Percentiles rank a stretch among this genome's conserved stretches.
Conservation (phyloP, 2,888 invertebrate species). For the Drosophila merina region DNA sequence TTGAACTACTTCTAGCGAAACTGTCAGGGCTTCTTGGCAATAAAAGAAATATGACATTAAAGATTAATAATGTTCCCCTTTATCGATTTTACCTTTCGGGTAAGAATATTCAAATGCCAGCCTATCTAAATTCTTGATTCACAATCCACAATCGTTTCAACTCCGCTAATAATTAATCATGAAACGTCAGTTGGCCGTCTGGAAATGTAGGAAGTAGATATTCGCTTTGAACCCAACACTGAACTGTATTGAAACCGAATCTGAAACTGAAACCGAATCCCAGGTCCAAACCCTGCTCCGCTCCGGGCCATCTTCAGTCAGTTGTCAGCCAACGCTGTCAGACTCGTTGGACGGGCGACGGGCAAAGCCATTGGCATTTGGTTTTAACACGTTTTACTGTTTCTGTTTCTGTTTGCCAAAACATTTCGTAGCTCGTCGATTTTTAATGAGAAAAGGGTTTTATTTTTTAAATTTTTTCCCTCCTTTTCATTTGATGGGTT, state of each 20-base stretch:
- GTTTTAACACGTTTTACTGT: constrained; percentile 46
- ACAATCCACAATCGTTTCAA: constrained; percentile 41
- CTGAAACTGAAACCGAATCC: constrained; percentile 2
- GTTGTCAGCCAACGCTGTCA: constrained; percentile 42
- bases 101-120: constrained; percentile 35
- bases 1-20: not conserved
- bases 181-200: constrained; percentile 29
- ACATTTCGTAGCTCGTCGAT: constrained; percentile 43
- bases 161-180: constrained; percentile 63
- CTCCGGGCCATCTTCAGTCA: constrained; percentile 42
- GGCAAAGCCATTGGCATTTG: constrained; percentile 45
- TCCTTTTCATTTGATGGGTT: not conserved
- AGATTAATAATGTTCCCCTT: not conserved
- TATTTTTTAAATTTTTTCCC: constrained; percentile 8
- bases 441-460: constrained; percentile 55
- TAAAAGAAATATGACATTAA: not conserved
- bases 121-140: constrained; percentile 42
- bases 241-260: constrained; percentile 11
- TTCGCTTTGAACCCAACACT: constrained; percentile 11
- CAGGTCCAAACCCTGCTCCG: constrained; percentile 17
- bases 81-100: not conserved
- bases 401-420: constrained; percentile 33
- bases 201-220: constrained; percentile 37
- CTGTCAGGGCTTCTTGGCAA: not conserved
- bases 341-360: constrained; percentile 28